phyloP scores from a whole-genome alignment of 2,888 invertebrate species.

The Polylopha cassiicola region DNA sequence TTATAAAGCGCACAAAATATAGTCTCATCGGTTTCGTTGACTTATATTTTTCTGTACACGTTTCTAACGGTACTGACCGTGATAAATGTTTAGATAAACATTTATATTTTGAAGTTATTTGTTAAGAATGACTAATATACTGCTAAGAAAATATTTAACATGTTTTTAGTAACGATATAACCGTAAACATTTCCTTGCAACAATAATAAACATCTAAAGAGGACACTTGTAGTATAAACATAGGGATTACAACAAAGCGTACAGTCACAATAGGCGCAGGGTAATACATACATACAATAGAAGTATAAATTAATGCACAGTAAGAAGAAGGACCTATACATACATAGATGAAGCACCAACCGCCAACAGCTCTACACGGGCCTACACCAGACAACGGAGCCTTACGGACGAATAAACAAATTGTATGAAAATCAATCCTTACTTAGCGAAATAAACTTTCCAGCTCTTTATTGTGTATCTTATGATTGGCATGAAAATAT shows the following conservation, averaged over 20 bases:
- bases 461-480: no score
- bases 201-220: conserved; percentile 23
- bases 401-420: conserved; percentile 27
- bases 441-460: no score
- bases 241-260: conserved; percentile 38
- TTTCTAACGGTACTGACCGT: no score
- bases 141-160: no score
- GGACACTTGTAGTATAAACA: conserved; percentile 22
- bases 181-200: no score
- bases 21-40: no score
- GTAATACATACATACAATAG: conserved; percentile 49
- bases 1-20: conserved; percentile 15
- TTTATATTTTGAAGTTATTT: no score
- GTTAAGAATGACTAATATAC: no score
- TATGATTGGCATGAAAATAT: no score
- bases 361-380: conserved; percentile 55
- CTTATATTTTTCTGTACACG: no score
- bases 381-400: conserved; percentile 63
- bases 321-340: conserved; percentile 52
- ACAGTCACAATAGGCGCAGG: conserved; percentile 61
- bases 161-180: no score
- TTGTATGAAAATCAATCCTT: conserved; percentile 24
- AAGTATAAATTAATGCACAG: conserved; percentile 60
- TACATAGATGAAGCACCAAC: conserved; percentile 76
- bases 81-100: no score